Evolutionary conservation across 1,140 invertebrate genomes (phyloP).

Genomic region (Hyphantria cunea): DNA sequence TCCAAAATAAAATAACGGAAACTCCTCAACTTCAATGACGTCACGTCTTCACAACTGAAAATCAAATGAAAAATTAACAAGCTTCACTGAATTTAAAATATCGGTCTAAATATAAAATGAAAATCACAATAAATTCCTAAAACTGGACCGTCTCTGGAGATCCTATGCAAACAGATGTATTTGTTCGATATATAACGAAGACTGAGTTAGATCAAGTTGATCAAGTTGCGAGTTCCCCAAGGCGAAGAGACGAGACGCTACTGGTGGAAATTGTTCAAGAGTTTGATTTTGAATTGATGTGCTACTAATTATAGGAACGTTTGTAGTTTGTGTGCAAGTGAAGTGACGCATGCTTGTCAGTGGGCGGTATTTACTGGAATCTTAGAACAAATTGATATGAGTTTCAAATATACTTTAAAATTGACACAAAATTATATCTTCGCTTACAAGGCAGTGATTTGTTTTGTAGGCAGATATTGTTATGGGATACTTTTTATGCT

Average conservation of each 20-base stretch:
- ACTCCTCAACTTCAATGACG: too few relatives aligned
- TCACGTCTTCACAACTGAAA: too few relatives aligned
- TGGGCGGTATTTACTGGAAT: background rate
- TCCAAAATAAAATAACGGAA: too few relatives aligned
- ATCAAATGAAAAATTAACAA: too few relatives aligned
- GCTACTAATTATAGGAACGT: slow-evolving; percentile 17
- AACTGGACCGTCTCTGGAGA: slow-evolving; percentile 18
- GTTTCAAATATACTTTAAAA: too few relatives aligned
- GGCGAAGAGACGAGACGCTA: slow-evolving; percentile 19
- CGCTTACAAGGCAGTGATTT: too few relatives aligned
- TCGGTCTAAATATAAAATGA: too few relatives aligned
- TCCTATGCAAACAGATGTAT: slow-evolving; percentile 29
- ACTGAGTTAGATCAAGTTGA: slow-evolving; percentile 26
- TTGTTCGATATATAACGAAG: slow-evolving; percentile 31
- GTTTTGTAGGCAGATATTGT: too few relatives aligned
- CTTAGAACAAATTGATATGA: too few relatives aligned
- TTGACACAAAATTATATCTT: too few relatives aligned
- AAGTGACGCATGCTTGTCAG: background rate
- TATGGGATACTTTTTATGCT: too few relatives aligned
- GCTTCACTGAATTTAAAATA: too few relatives aligned
- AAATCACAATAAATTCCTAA: slow-evolving; percentile 27
- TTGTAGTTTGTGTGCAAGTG: background rate
- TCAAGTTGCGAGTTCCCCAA: slow-evolving; percentile 12
- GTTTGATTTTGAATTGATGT: slow-evolving; percentile 30
- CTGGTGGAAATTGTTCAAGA: slow-evolving; percentile 21